A percentile compares a stretch with the other conserved stretches of the same genome.
Evolutionary conservation across 2,888 invertebrate genomes (phyloP).

Genomic region (Unio delphinus): DNA sequence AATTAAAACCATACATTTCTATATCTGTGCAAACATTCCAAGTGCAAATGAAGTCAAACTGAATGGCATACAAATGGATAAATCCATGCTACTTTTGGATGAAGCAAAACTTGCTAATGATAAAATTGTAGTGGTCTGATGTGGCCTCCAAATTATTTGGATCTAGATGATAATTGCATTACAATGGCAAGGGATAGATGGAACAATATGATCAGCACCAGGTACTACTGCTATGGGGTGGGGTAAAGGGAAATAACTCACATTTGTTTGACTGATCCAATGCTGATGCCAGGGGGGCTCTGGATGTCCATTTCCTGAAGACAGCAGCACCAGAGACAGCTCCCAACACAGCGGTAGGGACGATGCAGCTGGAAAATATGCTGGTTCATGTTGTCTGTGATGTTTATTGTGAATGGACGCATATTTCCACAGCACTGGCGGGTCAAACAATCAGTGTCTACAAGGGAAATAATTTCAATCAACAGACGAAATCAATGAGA

Average conservation of each 20-base stretch:
- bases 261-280: constrained; percentile 59
- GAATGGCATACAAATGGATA: too few relatives aligned
- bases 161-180: too few relatives aligned
- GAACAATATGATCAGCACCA: too few relatives aligned
- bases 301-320: constrained; percentile 65
- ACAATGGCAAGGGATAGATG: too few relatives aligned
- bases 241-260: constrained; percentile 27
- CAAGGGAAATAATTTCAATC: constrained; percentile 12
- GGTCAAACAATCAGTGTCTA: constrained; percentile 86
- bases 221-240: too few relatives aligned
- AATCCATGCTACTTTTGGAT: too few relatives aligned
- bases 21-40: too few relatives aligned
- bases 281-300: constrained; percentile 56
- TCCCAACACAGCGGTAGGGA: constrained; percentile 85
- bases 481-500: not conserved
- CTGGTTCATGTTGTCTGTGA: constrained; percentile 84
- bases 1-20: too few relatives aligned
- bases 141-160: too few relatives aligned
- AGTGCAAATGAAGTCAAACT: too few relatives aligned
- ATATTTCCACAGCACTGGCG: constrained; percentile 86
- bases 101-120: too few relatives aligned
- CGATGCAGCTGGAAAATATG: constrained; percentile 89
- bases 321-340: constrained; percentile 60
- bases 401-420: constrained; percentile 89
- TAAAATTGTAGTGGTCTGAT: too few relatives aligned